Base-by-base conservation (phyloP, 2,797 vertebrate species). In the Masticophis lateralis region DNA sequence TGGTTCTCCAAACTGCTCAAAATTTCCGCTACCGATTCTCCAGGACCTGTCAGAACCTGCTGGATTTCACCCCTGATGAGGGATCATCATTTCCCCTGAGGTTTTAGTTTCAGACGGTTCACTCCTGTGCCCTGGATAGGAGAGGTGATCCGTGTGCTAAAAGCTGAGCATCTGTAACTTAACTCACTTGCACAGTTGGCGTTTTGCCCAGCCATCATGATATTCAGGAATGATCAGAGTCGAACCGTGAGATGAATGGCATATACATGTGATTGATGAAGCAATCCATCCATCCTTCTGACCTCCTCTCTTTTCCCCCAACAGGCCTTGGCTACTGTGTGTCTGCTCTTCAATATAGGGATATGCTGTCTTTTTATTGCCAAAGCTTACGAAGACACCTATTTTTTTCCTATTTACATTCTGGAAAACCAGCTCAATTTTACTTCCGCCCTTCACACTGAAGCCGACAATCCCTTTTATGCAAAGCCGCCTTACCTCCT, bases 331-430 rank as follows among this genome's bases (percentile, higher is more conserved):
- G 95, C 96, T 43, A 90, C 95, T 51, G 88, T 96, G 86, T 97
- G 96, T 87, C 93, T 95, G 86, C 69, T 97, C n/a, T 96, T 97
- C 95, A 94, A 94, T 22, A 0, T 96, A 83, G 96, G 93, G 63
- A 94, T 96, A 88, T 89, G 96, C 88, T 66, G 96, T 92, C 95
- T 97, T 86, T 95, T 97, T 87, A 47, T 96, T 96, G 56, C 91
- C 96, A 92, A 94, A 96, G 60, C 86, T 2, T 93, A 96, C 56
- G 89, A 94, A 3, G 66, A 94, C 93, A 69, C 88, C 95, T 43
- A 92, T 60, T 94, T 95, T 88, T 90, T 90, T 88, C 69, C 61
- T 53, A 93, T 37, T 55, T 92, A 95, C n/a, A 91, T 91, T 86
- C 87, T 11, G 79, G 74, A 60, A 12, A 69, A 66, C 14, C 56